Base-by-base conservation (phyloP, 1,140 invertebrate genomes). In the Dreissena polymorpha region DNA sequence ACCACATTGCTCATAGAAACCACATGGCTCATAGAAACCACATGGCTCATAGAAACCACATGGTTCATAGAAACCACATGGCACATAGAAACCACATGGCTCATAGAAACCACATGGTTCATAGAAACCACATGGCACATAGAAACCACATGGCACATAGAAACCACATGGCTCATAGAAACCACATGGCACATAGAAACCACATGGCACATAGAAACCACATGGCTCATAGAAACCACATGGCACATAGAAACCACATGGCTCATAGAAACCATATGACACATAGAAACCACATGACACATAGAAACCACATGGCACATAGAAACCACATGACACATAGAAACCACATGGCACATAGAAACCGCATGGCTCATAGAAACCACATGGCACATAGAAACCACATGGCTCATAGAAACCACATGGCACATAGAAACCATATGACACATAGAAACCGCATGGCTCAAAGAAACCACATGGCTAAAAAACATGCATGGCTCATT, bases 201-300 rank as follows among this genome's bases (percentile, higher is more conserved):
- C 53, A 16, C 23, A 78, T 39, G 53, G 53, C 71, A n/a, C 27
- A n/a, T 23, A 25, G 0, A 23, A 64, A 7, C 51, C 6, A 5
- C 18, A n/a, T 1, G 5, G 8, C 8, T 53, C 27, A n/a, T n/a
- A n/a, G n/a, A 21, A 1, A 73, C 8, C 8, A 8, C 3, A 2
- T 49, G 49, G n/a, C n/a, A n/a, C n/a, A n/a, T n/a, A n/a, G 71
- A 75, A 67, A 83, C 16, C 53, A 16, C 23, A 78, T 39, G 53
- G 53, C 71, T 3, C 27, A n/a, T 23, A 25, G 0, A 23, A 64
- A 7, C 51, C 6, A 5, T 8, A n/a, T 1, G 5, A n/a, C 8
- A 5, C 27, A n/a, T n/a, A n/a, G n/a, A 21, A 1, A 73, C 8
- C 8, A 8, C 3, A 2, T 49, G 49, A 18, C n/a, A n/a, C n/a